Base-by-base conservation (phyloP, 2,888 invertebrate species). In the Eupithecia subumbrata region DNA sequence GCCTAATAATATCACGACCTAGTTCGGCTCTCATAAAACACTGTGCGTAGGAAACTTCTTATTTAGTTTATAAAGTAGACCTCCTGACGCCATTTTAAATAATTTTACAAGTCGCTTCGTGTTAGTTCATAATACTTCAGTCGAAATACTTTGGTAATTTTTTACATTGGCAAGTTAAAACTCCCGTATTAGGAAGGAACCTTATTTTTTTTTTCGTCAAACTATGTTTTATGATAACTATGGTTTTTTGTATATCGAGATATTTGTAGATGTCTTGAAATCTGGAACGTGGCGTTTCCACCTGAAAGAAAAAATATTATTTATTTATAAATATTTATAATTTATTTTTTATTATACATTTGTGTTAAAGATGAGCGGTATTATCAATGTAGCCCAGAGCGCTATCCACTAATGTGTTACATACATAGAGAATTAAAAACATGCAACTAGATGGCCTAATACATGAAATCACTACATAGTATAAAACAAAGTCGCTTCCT, bases 121-220 rank as follows among this genome's bases (percentile, higher is more conserved):
- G 56, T 56, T 56, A 52, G 52, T 52, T 52, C 52, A 2, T 56
- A 25, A 60, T 60, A 60, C 60, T 60, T 67, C 40, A 67, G 66
- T 67, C 66, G 1, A 40, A 37, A 67, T 45, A 73, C 81, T 84
- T 84, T 84, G 81, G 83, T 84, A 76, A 64, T 8, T 71, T 69
- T 78, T 67, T 56, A 67, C 66, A 37, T 37, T 67, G 66, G 66
- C 66, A 67, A 67, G 66, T 67, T 11, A 40, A 37, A 16, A n/a
- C n/a, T 40, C n/a, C 37, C 40, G 11, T 9, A 16, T 1, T 66
- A n/a, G 40, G n/a, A 67, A 25, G 25, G 34, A 30, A 64, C 64
- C 30, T 5, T 63, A 8, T 34, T 22, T 4, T 22, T 22, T 60
- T 48, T 60, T 60, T 5, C 22, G 12, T 60, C 60, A 14, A 60